Evolutionary conservation across 1,140 invertebrate species (phyloP).

Genomic region (Polypedilum pembai): DNA sequence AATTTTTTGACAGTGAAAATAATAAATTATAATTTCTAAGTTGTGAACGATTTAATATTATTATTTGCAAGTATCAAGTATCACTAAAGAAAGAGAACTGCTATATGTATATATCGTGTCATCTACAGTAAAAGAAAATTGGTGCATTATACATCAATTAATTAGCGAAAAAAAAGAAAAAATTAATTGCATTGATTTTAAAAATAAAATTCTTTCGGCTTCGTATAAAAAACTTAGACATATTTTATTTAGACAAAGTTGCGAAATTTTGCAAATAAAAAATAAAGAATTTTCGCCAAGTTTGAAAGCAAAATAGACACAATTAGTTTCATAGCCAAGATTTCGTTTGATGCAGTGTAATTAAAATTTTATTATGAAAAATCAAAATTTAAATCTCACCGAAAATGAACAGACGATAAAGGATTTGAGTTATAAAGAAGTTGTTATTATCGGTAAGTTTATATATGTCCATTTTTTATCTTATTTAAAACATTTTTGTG

Average conservation of each 20-base stretch:
- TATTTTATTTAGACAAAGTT: neutral
- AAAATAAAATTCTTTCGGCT: neutral
- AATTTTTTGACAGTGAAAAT: too few relatives aligned
- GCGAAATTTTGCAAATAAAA: neutral
- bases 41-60: neutral
- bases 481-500: too few relatives aligned
- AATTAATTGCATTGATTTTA: neutral
- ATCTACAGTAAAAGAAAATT: neutral
- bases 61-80: conserved; percentile 5
- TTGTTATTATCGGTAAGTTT: conserved; percentile 54
- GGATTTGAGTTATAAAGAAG: conserved; percentile 53
- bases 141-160: too few relatives aligned
- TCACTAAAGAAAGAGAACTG: neutral
- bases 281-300: neutral
- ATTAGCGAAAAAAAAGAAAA: too few relatives aligned
- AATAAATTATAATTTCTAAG: too few relatives aligned
- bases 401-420: conserved; percentile 31
- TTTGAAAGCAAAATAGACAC: neutral
- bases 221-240: neutral
- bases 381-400: neutral
- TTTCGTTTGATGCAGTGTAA: conserved; percentile 17
- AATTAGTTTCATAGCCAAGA: neutral
- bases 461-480: too few relatives aligned
- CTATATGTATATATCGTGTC: neutral
- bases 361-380: conserved; percentile 14